These are phyloP conservation scores for Henricia sp. DNA, from an alignment of 53 echinoderm and acorn worm genomes.

Conservation along the genomic window DNA sequence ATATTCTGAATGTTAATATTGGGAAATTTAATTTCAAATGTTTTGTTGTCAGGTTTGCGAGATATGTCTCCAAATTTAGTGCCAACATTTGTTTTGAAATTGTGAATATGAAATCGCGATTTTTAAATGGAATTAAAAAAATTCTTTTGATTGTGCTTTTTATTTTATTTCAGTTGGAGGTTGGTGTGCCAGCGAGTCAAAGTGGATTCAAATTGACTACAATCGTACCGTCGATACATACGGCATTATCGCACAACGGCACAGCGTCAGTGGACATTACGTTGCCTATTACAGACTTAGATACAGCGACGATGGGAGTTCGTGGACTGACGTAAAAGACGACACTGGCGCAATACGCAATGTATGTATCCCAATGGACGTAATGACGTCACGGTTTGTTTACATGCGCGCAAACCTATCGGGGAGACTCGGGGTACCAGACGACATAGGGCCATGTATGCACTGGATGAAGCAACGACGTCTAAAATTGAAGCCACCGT, in stretches of 20 bases:
- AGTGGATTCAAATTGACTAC: neutral
- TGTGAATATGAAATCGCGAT: too few relatives aligned
- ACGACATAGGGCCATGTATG: too few relatives aligned
- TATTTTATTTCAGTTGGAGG: too few relatives aligned
- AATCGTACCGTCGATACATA: neutral
- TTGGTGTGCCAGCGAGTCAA: neutral
- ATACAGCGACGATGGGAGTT: conserved; percentile 1
- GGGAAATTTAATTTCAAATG: neutral
- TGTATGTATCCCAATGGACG: neutral
- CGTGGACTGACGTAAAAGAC: neutral
- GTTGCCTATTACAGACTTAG: neutral
- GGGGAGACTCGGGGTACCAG: neutral
- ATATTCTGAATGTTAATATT: too few relatives aligned
- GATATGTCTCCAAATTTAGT: neutral
- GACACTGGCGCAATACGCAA: neutral
- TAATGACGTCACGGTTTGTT: too few relatives aligned
- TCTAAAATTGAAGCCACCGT: too few relatives aligned
- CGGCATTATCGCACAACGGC: neutral
- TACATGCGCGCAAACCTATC: neutral
- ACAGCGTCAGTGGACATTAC: neutral
- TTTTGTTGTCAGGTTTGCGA: neutral
- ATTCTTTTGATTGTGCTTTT: too few relatives aligned
- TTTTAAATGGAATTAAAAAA: too few relatives aligned
- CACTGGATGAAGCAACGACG: too few relatives aligned
- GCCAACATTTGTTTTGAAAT: too few relatives aligned